phyloP scores from a whole-genome alignment of 2,113 vertebrate genomes.

The Xenopus laevis region DNA sequence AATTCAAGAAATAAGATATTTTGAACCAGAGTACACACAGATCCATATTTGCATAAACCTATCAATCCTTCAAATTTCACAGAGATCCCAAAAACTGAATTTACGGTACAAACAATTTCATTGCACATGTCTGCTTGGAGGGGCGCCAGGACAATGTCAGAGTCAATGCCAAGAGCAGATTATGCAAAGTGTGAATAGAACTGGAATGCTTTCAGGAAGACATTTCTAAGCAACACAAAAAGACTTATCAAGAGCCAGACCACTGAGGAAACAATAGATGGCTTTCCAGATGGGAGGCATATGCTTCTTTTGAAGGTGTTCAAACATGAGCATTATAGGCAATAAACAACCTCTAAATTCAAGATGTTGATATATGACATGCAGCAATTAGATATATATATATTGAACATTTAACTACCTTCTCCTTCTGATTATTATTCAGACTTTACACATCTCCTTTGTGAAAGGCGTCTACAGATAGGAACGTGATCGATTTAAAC shows the following conservation, averaged over 20 bases:
- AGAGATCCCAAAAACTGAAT: too few relatives aligned
- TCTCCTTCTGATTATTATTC: too few relatives aligned
- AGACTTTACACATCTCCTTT: too few relatives aligned
- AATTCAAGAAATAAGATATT: too few relatives aligned
- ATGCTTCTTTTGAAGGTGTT: constrained; percentile 41
- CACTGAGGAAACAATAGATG: constrained; percentile 47
- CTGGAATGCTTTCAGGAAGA: constrained; percentile 62
- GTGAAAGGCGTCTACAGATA: too few relatives aligned
- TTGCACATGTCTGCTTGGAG: constrained; percentile 49
- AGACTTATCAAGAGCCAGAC: constrained; percentile 27
- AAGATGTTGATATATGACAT: constrained; percentile 1
- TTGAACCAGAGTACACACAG: too few relatives aligned
- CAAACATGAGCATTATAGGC: constrained; percentile 17
- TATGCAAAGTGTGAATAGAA: constrained; percentile 66
- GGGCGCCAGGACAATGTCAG: constrained; percentile 62
- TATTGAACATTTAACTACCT: too few relatives aligned
- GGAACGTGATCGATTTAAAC: too few relatives aligned
- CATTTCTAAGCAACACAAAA: constrained; percentile 50
- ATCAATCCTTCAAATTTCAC: too few relatives aligned
- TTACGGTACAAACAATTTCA: constrained; percentile 27
- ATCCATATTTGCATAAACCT: too few relatives aligned
- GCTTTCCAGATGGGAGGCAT: constrained; percentile 50
- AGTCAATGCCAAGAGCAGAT: constrained; percentile 57
- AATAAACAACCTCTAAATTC: neutral
- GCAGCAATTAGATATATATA: neutral